Evolutionary conservation across 2,113 vertebrate species (phyloP).

Genomic region (Ictidomys tridecemlineatus): DNA sequence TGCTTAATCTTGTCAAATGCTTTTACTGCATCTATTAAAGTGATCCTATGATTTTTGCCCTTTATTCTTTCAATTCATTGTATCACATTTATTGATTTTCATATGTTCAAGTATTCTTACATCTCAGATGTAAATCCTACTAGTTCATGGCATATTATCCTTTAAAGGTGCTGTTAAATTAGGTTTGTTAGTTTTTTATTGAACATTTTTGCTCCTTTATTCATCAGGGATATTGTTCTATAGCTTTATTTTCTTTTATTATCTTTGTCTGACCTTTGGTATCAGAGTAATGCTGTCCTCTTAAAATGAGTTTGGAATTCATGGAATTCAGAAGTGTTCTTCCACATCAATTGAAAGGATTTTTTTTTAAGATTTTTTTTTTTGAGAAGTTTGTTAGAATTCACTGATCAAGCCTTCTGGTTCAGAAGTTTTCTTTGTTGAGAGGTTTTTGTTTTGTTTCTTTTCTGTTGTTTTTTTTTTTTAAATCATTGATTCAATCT

Average conservation of each 20-base stretch:
- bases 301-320: not conserved
- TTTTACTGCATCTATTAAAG: too few relatives aligned
- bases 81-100: not conserved
- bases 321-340: not conserved
- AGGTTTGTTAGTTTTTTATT: too few relatives aligned
- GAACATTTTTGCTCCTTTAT: too few relatives aligned
- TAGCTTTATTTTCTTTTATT: too few relatives aligned
- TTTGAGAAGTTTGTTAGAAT: not conserved
- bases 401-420: not conserved
- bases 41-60: not conserved
- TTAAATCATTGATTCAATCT: not conserved
- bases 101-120: not conserved
- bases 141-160: too few relatives aligned
- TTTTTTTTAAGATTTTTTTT: not conserved
- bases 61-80: not conserved
- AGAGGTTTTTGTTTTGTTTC: not conserved
- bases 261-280: too few relatives aligned
- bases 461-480: not conserved
- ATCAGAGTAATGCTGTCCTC: not conserved
- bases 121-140: not conserved
- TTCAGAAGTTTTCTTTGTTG: not conserved
- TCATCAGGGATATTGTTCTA: too few relatives aligned
- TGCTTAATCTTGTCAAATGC: too few relatives aligned
- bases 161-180: too few relatives aligned
- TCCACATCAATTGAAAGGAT: not conserved